These are phyloP conservation scores for Moxostoma hubbsi DNA, from an alignment of 2,797 vertebrate genomes.

Conservation along the genomic window DNA sequence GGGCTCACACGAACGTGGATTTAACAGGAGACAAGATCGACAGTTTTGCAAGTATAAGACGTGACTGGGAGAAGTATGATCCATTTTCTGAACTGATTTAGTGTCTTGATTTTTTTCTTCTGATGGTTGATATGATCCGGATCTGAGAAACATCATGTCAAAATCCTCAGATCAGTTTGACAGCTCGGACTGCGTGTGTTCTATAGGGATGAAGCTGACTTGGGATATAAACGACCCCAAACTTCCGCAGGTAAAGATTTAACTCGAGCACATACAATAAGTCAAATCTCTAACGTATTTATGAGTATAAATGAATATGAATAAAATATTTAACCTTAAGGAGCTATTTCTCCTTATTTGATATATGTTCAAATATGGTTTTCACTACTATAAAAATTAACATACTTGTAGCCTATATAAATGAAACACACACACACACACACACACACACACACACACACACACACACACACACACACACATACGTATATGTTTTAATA, in stretches of 20 bases:
- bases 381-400: too few species aligned
- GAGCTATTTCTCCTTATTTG: too few species aligned
- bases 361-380: too few species aligned
- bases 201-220: constrained; percentile 86
- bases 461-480: too few species aligned
- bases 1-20: constrained; percentile 36
- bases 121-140: constrained; percentile 31
- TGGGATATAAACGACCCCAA: constrained; percentile 98
- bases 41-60: neutral
- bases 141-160: constrained; percentile 66
- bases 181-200: constrained; percentile 62
- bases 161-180: constrained; percentile 73
- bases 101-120: neutral
- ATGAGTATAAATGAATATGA: too few species aligned
- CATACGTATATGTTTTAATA: too few species aligned
- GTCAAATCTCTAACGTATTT: too few species aligned
- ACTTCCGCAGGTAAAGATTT: constrained; percentile 86
- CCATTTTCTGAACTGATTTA: neutral
- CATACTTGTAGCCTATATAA: too few species aligned
- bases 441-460: too few species aligned
- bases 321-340: too few species aligned
- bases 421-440: too few species aligned
- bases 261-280: too few species aligned
- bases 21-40: constrained; percentile 1
- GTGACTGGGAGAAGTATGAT: constrained; percentile 12